Base-by-base conservation (phyloP, 1,140 invertebrate species). In the Macrosteles quadrilineatus region DNA sequence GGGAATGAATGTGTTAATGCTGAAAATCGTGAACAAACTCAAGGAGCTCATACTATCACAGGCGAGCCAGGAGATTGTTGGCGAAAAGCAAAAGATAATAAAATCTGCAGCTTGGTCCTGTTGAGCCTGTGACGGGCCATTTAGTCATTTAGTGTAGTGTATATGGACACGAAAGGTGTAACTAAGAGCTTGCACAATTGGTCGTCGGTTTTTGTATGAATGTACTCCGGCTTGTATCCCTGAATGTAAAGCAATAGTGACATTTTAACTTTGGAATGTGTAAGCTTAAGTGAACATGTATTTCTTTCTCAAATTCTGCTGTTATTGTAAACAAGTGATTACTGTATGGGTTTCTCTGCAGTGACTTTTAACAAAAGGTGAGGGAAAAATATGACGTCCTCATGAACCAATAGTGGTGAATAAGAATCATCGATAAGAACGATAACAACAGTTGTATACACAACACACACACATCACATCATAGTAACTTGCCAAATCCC, bases 111-210 rank as follows among this genome's bases (percentile, higher is more conserved):
- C 11, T 53, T 53, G 47, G 47, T 19, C 11, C 47, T 53, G 47
- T 53, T 53, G 47, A 14, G 47, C 47, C n/a, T n/a, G n/a, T n/a
- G n/a, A n/a, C 47, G 47, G 47, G 47, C 47, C 47, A 43, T 43
- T 43, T 17, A 43, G 36, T 43, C 36, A 43, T 43, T 43, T 17
- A 43, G 17, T 43, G 9, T 19, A 53, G 47, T 53, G 47, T 53
- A 53, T 53, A 53, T 53, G 47, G 47, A 19, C 47, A 53, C 11
- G 47, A 53, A 53, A 53, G 4, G 47, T 53, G 47, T 53, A 11
- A 53, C 21, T 53, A 53, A 19, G 19, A 19, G 11, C 21, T 11
- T 53, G 47, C 47, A 53, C 47, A 53, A 53, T 53, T 53, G 47
- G 47, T 17, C 19, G 47, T 14, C 21, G 11, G 47, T 53, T 53